Conservation (phyloP, 2,888 invertebrate genomes). For the Oxytorus armatus region DNA sequence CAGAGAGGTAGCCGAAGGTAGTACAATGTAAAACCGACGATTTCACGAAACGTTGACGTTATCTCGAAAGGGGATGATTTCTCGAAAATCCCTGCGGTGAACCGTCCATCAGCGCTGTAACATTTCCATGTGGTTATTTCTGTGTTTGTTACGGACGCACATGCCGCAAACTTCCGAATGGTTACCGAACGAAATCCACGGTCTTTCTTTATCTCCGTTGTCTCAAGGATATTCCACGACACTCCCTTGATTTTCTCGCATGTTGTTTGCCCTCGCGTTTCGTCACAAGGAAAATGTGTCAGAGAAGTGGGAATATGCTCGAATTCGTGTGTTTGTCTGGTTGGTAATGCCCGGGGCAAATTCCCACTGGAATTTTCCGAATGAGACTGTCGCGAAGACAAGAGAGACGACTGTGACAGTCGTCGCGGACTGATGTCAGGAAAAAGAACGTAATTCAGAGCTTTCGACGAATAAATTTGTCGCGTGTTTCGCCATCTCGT, state of each 20-base stretch:
- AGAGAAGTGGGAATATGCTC: conserved; percentile 3
- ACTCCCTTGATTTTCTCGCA: conserved; percentile 21
- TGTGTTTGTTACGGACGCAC: conserved; percentile 5
- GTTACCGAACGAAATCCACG: not conserved
- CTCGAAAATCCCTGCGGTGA: not conserved
- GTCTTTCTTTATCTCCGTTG: conserved; percentile 2
- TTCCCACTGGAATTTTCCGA: conserved; percentile 61
- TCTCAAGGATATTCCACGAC: not conserved
- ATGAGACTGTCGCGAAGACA: conserved; percentile 33
- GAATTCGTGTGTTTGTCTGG: conserved; percentile 18
- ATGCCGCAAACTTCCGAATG: not conserved
- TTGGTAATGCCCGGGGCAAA: conserved; percentile 9
- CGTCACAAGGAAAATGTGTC: conserved; percentile 23
- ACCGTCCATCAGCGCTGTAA: conserved; percentile 10
- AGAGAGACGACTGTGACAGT: not conserved
- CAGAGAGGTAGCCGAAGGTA: no score
- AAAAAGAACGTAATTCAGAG: conserved; percentile 16
- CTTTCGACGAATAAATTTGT: no score
- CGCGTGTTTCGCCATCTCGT: no score
- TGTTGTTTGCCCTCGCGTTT: conserved; percentile 24
- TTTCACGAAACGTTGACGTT: not conserved
- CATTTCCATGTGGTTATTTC: conserved; percentile 3
- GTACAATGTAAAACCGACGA: not conserved
- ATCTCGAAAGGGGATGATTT: not conserved
- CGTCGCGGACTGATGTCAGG: not conserved